A percentile compares a stretch with the other conserved stretches of the same genome.
Evolutionary conservation across 2,797 vertebrate genomes (phyloP).

Genomic region (Anabas testudineus): DNA sequence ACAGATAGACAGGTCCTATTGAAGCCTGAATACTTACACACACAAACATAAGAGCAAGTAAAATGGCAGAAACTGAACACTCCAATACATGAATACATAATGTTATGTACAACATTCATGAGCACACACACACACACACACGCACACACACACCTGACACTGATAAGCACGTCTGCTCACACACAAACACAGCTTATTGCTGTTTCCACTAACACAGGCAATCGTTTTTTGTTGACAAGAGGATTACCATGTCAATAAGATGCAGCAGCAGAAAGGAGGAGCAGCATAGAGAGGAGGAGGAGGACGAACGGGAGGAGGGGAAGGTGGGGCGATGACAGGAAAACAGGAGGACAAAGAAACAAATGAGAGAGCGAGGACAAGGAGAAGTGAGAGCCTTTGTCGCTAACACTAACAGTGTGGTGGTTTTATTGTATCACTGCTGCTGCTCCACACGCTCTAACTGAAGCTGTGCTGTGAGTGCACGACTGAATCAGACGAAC

Average conservation of each 20-base stretch:
- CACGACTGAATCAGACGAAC: too few species aligned
- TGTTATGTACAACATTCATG: neutral
- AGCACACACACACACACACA: slow-evolving; percentile 31
- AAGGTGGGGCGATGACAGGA: too few species aligned
- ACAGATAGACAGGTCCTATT: neutral
- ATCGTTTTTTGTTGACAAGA: slow-evolving; percentile 57
- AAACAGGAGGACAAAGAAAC: neutral
- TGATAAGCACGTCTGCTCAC: slow-evolving; percentile 32
- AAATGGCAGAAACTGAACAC: neutral
- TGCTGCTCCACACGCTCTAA: neutral
- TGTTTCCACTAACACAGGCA: slow-evolving; percentile 45
- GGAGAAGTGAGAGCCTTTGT: neutral
- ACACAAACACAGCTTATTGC: slow-evolving; percentile 41
- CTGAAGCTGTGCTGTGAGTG: neutral
- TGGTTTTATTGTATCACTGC: neutral
- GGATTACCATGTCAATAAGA: slow-evolving; percentile 65
- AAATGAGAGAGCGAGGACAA: slow-evolving; percentile 9
- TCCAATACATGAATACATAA: neutral
- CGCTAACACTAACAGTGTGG: neutral
- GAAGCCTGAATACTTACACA: neutral
- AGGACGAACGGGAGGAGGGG: neutral
- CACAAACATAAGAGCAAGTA: neutral
- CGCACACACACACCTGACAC: slow-evolving; percentile 28
- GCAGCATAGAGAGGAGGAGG: slow-evolving; percentile 13
- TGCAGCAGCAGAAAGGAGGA: slow-evolving; percentile 18